phyloP scores from a whole-genome alignment of 2,113 vertebrate species.

The Ictalurus furcatus region DNA sequence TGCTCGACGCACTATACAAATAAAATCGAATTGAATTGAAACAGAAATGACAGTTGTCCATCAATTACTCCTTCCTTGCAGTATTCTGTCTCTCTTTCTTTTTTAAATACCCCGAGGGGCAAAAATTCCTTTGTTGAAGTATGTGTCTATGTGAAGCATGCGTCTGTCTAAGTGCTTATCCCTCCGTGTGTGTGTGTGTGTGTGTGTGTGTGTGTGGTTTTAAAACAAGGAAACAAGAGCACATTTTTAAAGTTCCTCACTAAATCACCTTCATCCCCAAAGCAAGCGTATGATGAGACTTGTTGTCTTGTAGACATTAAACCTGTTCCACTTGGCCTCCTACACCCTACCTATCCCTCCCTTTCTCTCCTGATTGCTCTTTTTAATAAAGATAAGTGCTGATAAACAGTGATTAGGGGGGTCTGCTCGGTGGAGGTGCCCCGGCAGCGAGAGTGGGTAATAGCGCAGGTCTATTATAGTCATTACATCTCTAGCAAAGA shows the following conservation, averaged over 20 bases:
- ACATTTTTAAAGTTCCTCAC: constrained; percentile 14
- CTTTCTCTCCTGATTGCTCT: constrained; percentile 19
- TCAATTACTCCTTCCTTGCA: background rate
- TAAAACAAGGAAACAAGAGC: constrained; percentile 7
- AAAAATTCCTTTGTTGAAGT: constrained; percentile 46
- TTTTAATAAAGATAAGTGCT: constrained; percentile 65
- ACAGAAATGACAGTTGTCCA: background rate
- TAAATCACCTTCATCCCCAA: constrained; percentile 34
- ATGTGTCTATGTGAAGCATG: constrained; percentile 12
- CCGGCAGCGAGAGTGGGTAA: constrained; percentile 48
- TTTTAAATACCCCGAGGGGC: constrained; percentile 44
- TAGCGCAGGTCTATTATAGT: constrained; percentile 59
- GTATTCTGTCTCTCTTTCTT: constrained; percentile 19
- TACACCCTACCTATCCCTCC: constrained; percentile 13
- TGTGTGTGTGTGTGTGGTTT: constrained; percentile 1
- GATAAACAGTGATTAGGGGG: constrained; percentile 56
- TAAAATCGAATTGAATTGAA: background rate
- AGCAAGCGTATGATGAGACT: constrained; percentile 11
- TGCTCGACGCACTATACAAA: background rate
- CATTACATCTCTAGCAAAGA: constrained; percentile 47
- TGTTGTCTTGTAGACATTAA: constrained; percentile 32
- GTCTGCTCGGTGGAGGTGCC: constrained; percentile 48
- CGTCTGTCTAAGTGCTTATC: constrained; percentile 23
- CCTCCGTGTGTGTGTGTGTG: constrained; percentile 14
- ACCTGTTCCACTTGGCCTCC: constrained; percentile 26